A percentile compares a stretch with the other conserved stretches of the same genome.
Conservation (phyloP, 2,888 invertebrate genomes). For the Rhingia rostrata region DNA sequence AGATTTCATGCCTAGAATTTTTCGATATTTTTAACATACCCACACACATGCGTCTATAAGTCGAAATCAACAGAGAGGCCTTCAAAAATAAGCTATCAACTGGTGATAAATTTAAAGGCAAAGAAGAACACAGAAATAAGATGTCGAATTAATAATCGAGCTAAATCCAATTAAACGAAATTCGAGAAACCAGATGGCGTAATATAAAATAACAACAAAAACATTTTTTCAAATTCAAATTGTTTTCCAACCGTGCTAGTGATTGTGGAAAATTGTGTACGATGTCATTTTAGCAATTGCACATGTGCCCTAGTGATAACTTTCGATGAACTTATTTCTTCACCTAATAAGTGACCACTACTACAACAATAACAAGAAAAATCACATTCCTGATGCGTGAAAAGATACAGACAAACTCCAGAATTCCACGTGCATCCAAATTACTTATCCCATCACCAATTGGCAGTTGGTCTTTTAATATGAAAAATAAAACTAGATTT, state of each 20-base stretch:
- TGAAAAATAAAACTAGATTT: background rate
- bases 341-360: background rate
- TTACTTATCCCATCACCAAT: conserved; percentile 12
- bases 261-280: background rate
- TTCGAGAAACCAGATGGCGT: conserved; percentile 33
- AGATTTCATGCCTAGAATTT: background rate
- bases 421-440: conserved; percentile 37
- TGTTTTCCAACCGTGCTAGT: no score
- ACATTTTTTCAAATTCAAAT: conserved; percentile 2
- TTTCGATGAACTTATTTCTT: conserved; percentile 12
- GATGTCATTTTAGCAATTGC: conserved; percentile 20
- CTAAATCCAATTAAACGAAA: conserved; percentile 1
- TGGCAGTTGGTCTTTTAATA: background rate
- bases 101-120: background rate
- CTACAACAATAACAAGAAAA: conserved; percentile 1
- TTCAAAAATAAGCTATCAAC: conserved; percentile 1
- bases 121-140: background rate
- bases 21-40: background rate
- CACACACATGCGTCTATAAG: background rate
- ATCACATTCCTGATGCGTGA: conserved; percentile 30
- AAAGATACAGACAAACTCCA: background rate
- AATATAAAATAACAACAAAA: background rate
- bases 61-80: background rate
- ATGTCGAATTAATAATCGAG: background rate
- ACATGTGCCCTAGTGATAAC: conserved; percentile 37